Percentiles rank a stretch among this genome's conserved stretches.
phyloP scores from a whole-genome alignment of 1,140 invertebrate genomes.

The Drosophila nigrodunni region DNA sequence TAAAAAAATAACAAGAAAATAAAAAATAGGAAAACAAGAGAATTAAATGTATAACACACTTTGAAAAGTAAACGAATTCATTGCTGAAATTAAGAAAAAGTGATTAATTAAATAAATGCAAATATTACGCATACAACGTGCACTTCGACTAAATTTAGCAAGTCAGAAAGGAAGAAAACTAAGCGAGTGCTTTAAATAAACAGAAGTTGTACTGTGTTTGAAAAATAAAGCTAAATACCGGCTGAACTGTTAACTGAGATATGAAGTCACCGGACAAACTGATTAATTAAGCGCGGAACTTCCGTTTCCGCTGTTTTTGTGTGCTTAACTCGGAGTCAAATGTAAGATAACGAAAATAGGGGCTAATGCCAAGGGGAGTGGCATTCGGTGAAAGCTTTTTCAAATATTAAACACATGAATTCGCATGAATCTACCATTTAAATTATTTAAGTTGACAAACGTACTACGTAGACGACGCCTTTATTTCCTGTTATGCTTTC shows the following conservation, averaged over 20 bases:
- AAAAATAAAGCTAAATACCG: constrained; percentile 15
- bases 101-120: constrained; percentile 4
- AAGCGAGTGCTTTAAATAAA: background rate
- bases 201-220: background rate
- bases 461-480: constrained; percentile 39
- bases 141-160: background rate
- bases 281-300: constrained; percentile 56
- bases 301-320: constrained; percentile 54
- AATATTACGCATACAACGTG: constrained; percentile 24
- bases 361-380: background rate
- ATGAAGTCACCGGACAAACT: constrained; percentile 50
- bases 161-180: background rate
- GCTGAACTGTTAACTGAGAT: constrained; percentile 19
- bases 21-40: background rate
- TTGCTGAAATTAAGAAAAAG: background rate
- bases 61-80: constrained; percentile 27
- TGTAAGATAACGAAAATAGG: constrained; percentile 9
- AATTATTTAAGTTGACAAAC: constrained; percentile 81
- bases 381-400: constrained; percentile 39
- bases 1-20: background rate
- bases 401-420: constrained; percentile 77
- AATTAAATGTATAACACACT: constrained; percentile 32
- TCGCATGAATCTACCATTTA: constrained; percentile 78
- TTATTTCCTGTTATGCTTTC: constrained; percentile 48
- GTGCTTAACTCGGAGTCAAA: constrained; percentile 6